Evolutionary conservation across 2,888 invertebrate genomes (phyloP), one percentile per base, ranked within the genome.

Genomic region (Bombylius major): DNA sequence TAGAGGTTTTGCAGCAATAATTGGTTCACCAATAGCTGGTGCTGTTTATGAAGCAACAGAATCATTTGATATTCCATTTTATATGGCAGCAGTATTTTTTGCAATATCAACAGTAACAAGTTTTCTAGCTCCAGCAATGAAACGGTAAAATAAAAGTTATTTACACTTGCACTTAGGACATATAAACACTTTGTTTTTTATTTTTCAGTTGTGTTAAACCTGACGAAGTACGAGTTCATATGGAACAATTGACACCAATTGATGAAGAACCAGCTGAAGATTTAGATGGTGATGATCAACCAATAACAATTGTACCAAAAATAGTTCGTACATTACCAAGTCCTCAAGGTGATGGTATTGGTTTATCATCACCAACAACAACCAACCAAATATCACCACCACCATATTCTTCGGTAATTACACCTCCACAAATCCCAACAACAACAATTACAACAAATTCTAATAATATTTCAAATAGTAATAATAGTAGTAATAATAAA

Each of bases 1-100:
- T 79, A 86, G 98, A 69, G 99, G 98, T 51, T 87, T 89, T 46
- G 94, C 98, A 6, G 90, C 94, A 23, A 89, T 96, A 53, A 78
- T 94, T 65, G 90, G 89, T 31, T 86, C 89, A 3, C 89, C 88
- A 2, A 72, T 89, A 62, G 84, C 89, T 64, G 97, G 97, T 61
- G 87, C 87, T 33, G 85, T 98, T 33, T 95, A 88, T 69, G 96
- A 97, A 72, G 80, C 86, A 4, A 95, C 95, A 0, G 71, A 82
- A 60, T 84, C 84, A 60, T 98, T 94, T 71, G 84, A 86, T 69
- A 82, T 89, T 45, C 89, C 96, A 12, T 99, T 98, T 78, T 92
- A 83, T 69, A 87, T 95, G 79, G 96, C 96, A 4, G 93, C 92
- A 5, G 84, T 80, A 0, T 84, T 96, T 72, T 91, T 98, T 75